Conservation (phyloP, 1,140 invertebrate genomes). For the Chymomyza costata region DNA sequence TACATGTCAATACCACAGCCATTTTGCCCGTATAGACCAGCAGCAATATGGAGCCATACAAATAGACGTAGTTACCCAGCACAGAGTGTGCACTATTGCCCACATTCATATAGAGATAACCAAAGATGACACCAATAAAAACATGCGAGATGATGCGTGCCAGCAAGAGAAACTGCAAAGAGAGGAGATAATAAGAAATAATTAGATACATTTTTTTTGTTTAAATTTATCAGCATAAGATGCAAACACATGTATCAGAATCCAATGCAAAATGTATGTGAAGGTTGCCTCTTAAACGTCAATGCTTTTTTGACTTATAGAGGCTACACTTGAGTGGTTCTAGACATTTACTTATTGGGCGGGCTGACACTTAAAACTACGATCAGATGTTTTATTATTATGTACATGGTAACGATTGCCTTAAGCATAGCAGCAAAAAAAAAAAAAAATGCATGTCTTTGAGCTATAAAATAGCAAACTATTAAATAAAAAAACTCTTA, state of each 20-base stretch:
- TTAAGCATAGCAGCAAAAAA: no score
- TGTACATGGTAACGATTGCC: no score
- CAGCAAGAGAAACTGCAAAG: constrained; percentile 80
- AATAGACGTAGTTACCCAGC: constrained; percentile 92
- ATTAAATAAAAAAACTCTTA: no score
- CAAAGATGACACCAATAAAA: constrained; percentile 89
- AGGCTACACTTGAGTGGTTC: no score
- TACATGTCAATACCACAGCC: constrained; percentile 96
- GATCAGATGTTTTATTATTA: no score
- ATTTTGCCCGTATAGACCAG: constrained; percentile 96
- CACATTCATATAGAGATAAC: constrained; percentile 90
- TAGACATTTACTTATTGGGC: no score
- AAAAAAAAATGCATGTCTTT: no score
- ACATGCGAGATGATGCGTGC: constrained; percentile 88
- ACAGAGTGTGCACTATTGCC: constrained; percentile 89
- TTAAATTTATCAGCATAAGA: neutral
- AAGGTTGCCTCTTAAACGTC: no score
- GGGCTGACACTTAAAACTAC: no score
- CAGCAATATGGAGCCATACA: constrained; percentile 93
- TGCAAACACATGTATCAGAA: neutral
- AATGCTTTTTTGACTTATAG: no score
- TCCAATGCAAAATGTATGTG: no score
- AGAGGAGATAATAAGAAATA: constrained; percentile 4
- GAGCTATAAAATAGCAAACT: no score
- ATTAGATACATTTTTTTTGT: neutral